Base-by-base conservation (phyloP, 2,888 invertebrate genomes). In the Opisthograptis luteolata region DNA sequence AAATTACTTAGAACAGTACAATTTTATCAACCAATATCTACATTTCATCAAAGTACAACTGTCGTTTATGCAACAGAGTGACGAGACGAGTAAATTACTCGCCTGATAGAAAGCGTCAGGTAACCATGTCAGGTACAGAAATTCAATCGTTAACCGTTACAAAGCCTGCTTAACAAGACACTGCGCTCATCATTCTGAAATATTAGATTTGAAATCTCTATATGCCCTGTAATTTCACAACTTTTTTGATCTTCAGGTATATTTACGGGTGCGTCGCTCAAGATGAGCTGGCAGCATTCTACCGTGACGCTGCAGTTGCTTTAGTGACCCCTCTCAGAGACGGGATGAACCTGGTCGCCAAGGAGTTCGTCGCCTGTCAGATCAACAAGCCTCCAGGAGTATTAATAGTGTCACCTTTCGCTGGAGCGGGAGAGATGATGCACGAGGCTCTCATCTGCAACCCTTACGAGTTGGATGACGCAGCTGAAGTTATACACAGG, bases 371-470 rank as follows among this genome's bases (percentile, higher is more conserved):
- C 0, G 97, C 97, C 1, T 97, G 97, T 71, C 97, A 97, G 83
- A 96, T 97, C 22, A 96, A 96, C 68, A 93, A 93, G 14, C 94
- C 95, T 0, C 96, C 95, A 0, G 97, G 97, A 1, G 97, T 97
- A 0, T 84, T 97, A 24, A 95, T 97, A 37, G 94, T 97, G 5
- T 97, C 97, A 0, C 97, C 97, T 0, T 97, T 97, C 75, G 97
- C 97, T 46, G 97, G 97, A 0, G 97, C 97, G 3, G 97, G 97
- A 0, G 97, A 97, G 81, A 97, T 96, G 92, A 97, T 97, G 97
- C 97, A 97, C 83, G 97, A 97, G 77, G 97, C 97, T 1, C 90
- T 97, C 6, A 93, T 96, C 39, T 96, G 96, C 75, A 97, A 97
- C 80, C 97, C 97, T 0, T 97, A 97, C 69, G 97, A 97, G 79